Evolutionary conservation across 2,888 invertebrate genomes (phyloP), one percentile per base, ranked within the genome.

Genomic region (Lasioglossum zephyrum): DNA sequence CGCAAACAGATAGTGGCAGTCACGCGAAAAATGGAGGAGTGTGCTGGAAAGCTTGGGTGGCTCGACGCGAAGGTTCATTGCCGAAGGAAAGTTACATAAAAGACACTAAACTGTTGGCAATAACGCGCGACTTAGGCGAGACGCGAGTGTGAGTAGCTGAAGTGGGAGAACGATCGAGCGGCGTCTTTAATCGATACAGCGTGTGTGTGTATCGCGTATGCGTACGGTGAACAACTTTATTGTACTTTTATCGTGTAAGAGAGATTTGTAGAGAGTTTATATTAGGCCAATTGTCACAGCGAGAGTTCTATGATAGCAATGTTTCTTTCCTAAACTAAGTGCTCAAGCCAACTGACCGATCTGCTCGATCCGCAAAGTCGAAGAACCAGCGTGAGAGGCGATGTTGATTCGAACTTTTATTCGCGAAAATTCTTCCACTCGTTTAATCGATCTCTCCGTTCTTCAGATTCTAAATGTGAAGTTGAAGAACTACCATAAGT

Each of bases 191-290:
- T 79, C 74, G 83, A 85, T 83, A 77, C 57, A 80, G 63, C 73
- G 74, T 79, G 77, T 76, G 74, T 79, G 77, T 76, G 77, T 83
- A 80, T 83, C 84, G 86, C 78, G 79, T 39, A 79, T 74, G 73
- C 80, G 78, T 85, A 84, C 84, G 74, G 82, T 79, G 81, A 66
- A 75, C 77, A 85, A 89, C 82, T 85, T 91, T 82, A 89, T 85
- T 87, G 86, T 91, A 88, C 79, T 90, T 63, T 87, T 86, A 91
- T 87, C 85, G 79, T 81, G 39, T 88, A 86, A 87, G 86, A 81
- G 85, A 90, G 85, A 89, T 92, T 92, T 91, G 91, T 91, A 92
- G 90, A 85, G 85, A 89, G 86, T 92, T 92, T 92, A 90, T 90
- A 92, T 88, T 89, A 92, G 86, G 82, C 79, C 86, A 86, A 79